Base-by-base conservation (phyloP, 1,140 invertebrate species). In the Monomorium pharaonis region DNA sequence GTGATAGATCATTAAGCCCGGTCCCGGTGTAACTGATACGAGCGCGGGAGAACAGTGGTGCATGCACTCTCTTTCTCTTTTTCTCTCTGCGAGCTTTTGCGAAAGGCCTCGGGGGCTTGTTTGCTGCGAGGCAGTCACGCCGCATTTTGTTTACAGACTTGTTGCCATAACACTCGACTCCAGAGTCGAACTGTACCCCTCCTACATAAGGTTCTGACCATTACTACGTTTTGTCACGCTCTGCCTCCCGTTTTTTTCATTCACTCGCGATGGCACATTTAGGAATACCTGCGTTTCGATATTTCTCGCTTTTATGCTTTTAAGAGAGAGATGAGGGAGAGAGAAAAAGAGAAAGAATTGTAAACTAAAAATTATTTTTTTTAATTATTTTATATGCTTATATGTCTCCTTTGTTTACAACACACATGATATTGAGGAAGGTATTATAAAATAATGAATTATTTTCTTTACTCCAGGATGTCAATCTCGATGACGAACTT, bases 401-500 rank as follows among this genome's bases (percentile, higher is more conserved):
- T 9, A 18, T 9, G 24, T 27, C 0, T 77, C 14, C 4, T 14
- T 74, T 74, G 30, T 37, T 33, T 16, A 49, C n/a, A 60, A 9
- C 7, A 9, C 44, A 7, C 18, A 37, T 37, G n/a, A n/a, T 76
- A 33, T 86, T 42, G 27, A 54, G 14, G 16, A 30, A 47, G 16
- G 21, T 60, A 37, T 24, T 49, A 0, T 44, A 56, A 14, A 56
- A 42, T 72, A 14, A 3, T 42, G 6, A 56, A 16, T 21, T 49
- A 12, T 65, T 18, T 54, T 51, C 86, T 92, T 27, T 54, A 86
- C 95, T 95, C 62, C 93, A 97, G 96, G 96, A 96, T 92, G 95
- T 97, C 33, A 96, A 96, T 94, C 94, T 97, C 86, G 97, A 97
- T 92, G 96, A 97, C 87, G 96, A 97, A 88, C 94, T 97, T 80